Evolutionary conservation across 2,797 vertebrate species (phyloP).

Genomic region (Pteronotus mesoamericanus): DNA sequence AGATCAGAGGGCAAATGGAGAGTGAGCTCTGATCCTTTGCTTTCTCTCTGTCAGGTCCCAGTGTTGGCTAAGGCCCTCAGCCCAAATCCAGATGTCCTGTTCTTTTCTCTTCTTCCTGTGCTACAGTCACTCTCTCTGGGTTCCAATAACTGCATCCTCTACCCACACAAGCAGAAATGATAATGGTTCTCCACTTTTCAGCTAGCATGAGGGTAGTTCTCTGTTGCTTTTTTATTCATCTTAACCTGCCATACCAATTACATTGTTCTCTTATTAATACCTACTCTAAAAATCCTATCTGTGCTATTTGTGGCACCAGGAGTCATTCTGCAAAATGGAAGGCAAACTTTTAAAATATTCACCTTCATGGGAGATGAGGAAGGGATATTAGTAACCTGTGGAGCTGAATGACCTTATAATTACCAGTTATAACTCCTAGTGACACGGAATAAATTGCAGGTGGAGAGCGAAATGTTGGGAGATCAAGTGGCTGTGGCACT

Average conservation of each 20-base stretch:
- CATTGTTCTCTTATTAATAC: neutral
- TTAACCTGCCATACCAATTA: neutral
- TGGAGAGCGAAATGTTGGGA: neutral
- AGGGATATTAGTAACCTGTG: neutral
- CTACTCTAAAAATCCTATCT: neutral
- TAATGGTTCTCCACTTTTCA: neutral
- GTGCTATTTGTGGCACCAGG: neutral
- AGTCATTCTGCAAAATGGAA: neutral
- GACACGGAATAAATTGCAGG: neutral
- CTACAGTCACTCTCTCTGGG: neutral
- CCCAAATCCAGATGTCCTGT: neutral
- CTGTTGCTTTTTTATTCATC: neutral
- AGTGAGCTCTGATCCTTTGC: neutral
- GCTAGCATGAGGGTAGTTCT: neutral
- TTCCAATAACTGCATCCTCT: neutral
- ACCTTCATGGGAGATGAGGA: neutral
- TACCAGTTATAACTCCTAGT: neutral
- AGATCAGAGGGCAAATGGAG: neutral
- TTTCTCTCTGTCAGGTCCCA: neutral
- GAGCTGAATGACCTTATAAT: neutral
- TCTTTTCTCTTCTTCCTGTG: neutral
- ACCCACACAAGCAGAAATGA: neutral
- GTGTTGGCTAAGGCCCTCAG: neutral
- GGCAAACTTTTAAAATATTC: neutral
- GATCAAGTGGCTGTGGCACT: neutral